These are phyloP conservation scores for Podabrus alpinus DNA, from an alignment of 2,888 invertebrate genomes.

Conservation along the genomic window DNA sequence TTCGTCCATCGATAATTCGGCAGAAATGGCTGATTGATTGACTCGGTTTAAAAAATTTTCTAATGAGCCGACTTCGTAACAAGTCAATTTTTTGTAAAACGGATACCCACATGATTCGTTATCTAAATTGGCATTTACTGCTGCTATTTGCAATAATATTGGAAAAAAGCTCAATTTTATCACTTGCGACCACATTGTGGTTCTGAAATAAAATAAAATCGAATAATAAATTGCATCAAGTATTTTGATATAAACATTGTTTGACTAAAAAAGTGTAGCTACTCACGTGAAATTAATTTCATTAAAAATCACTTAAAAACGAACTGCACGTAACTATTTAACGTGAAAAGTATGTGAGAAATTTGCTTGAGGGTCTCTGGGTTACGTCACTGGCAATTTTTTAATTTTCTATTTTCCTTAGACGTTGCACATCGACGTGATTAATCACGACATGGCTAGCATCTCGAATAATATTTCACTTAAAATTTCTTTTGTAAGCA, in stretches of 20 bases:
- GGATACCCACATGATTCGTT: conserved; percentile 14
- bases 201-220: neutral
- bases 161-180: neutral
- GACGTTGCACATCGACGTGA: neutral
- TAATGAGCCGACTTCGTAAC: conserved; percentile 10
- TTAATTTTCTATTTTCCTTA: neutral
- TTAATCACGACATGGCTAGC: neutral
- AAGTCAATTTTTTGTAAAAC: conserved; percentile 16
- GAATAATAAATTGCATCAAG: neutral
- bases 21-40: conserved; percentile 14
- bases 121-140: neutral
- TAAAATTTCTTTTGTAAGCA: neutral
- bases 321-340: neutral
- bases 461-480: neutral
- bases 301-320: neutral
- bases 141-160: neutral
- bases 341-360: neutral
- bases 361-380: neutral
- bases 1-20: conserved; percentile 9
- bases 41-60: conserved; percentile 12
- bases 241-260: neutral
- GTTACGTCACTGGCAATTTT: neutral
- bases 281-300: neutral
- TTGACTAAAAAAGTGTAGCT: neutral
- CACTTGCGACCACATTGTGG: neutral